Evolutionary conservation across 2,797 vertebrate species (phyloP).

Genomic region (Alectoris magna): DNA sequence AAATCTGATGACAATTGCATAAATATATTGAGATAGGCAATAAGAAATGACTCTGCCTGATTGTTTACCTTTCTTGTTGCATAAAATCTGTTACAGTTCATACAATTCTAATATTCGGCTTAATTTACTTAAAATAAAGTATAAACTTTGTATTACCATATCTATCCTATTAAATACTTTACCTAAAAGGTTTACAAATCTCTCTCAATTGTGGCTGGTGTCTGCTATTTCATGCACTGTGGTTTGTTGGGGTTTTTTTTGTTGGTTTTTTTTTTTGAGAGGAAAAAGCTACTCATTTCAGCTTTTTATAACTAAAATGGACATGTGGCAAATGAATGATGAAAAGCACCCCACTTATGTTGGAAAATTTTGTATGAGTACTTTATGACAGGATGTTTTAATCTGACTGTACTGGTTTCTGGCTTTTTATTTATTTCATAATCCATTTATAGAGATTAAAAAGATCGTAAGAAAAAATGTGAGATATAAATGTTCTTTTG

Average conservation of each 20-base stretch:
- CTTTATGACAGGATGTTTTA: not conserved
- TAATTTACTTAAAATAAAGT: slow-evolving; percentile 11
- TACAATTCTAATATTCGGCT: not conserved
- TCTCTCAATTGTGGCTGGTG: too few species aligned
- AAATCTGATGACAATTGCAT: slow-evolving; percentile 14
- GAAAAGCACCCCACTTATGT: not conserved
- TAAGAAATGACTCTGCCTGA: slow-evolving; percentile 29
- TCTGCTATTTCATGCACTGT: too few species aligned
- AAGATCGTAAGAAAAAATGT: not conserved
- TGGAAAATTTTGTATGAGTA: not conserved
- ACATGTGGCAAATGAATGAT: not conserved
- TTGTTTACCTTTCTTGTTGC: slow-evolving; percentile 44
- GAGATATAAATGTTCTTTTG: not conserved
- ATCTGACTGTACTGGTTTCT: not conserved
- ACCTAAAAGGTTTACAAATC: too few species aligned
- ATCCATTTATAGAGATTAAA: not conserved
- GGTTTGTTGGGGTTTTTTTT: too few species aligned
- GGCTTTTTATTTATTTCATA: not conserved
- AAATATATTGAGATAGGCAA: not conserved
- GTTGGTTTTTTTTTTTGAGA: too few species aligned
- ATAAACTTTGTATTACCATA: not conserved
- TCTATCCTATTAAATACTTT: not conserved
- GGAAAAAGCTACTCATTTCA: not conserved
- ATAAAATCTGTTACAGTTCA: slow-evolving; percentile 24
- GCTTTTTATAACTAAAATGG: not conserved